Percentiles rank a stretch among this genome's conserved stretches.
phyloP scores from a whole-genome alignment of 2,797 vertebrate genomes.

The Thamnophis elegans region DNA sequence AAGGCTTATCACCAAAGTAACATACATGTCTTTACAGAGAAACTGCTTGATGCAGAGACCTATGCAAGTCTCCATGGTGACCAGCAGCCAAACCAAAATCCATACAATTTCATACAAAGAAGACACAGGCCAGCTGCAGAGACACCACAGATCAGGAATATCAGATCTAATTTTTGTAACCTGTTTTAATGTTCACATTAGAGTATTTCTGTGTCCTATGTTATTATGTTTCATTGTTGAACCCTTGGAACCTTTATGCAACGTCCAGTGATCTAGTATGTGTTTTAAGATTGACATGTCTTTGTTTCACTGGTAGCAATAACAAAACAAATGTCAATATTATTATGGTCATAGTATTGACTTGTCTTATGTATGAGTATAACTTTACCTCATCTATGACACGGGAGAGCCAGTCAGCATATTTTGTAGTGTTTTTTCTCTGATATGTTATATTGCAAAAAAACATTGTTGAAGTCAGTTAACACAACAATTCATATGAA shows the following conservation, averaged over 20 bases:
- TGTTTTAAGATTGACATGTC: slow-evolving; percentile 32
- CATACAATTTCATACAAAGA: slow-evolving; percentile 41
- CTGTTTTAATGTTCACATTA: slow-evolving; percentile 59
- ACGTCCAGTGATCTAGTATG: slow-evolving; percentile 23
- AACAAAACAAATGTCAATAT: slow-evolving; percentile 8
- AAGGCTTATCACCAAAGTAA: slow-evolving; percentile 32
- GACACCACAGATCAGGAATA: slow-evolving; percentile 57
- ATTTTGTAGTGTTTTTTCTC: not conserved
- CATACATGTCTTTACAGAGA: slow-evolving; percentile 62
- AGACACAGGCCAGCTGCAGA: slow-evolving; percentile 50
- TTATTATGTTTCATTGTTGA: slow-evolving; percentile 40
- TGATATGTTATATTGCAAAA: not conserved
- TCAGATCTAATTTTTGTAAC: slow-evolving; percentile 71
- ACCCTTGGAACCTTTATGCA: slow-evolving; percentile 37
- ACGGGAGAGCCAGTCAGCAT: not conserved
- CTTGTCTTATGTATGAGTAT: slow-evolving; percentile 9
- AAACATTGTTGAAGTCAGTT: not conserved
- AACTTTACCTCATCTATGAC: slow-evolving; percentile 7
- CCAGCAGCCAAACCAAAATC: slow-evolving; percentile 53
- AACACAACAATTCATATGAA: not conserved
- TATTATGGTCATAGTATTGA: not conserved
- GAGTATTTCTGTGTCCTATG: slow-evolving; percentile 37
- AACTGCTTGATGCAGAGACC: slow-evolving; percentile 60
- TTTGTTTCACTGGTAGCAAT: slow-evolving; percentile 31
- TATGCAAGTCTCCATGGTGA: slow-evolving; percentile 63